These are phyloP conservation scores for Leptopilina myrica DNA, from an alignment of 2,888 invertebrate genomes.

Conservation along the genomic window DNA sequence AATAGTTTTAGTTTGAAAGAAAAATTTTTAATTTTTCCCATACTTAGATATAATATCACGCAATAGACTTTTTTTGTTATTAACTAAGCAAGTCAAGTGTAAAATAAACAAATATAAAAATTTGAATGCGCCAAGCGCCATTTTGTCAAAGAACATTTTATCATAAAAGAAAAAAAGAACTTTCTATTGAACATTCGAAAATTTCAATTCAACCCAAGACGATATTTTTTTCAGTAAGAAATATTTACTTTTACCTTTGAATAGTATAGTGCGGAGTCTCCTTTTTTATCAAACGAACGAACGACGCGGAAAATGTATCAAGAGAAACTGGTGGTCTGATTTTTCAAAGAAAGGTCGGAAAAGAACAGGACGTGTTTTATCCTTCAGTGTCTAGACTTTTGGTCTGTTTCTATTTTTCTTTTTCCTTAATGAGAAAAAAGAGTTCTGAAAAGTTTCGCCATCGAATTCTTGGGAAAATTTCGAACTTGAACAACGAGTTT, in stretches of 20 bases:
- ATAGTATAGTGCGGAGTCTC: not conserved
- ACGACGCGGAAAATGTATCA: conserved; percentile 17
- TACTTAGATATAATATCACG: no score
- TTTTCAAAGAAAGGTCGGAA: conserved; percentile 62
- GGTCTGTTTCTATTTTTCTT: conserved; percentile 27
- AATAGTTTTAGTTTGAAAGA: no score
- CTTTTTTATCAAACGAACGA: conserved; percentile 8
- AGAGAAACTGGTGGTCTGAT: conserved; percentile 54
- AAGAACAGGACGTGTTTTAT: conserved; percentile 46
- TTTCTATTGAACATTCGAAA: not conserved
- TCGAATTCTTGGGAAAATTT: not conserved
- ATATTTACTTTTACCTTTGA: conserved; percentile 18
- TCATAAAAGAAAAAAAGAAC: not conserved
- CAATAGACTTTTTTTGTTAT: no score
- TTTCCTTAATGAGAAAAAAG: conserved; percentile 42
- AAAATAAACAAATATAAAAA: no score
- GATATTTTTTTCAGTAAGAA: not conserved
- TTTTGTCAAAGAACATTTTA: not conserved
- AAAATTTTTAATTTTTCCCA: no score
- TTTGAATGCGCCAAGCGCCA: no score
- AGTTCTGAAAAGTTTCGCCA: not conserved
- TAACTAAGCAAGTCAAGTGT: no score
- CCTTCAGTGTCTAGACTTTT: conserved; percentile 45
- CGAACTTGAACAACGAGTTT: no score
- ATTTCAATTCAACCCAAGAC: not conserved